Conservation (phyloP, 2,888 invertebrate genomes). For the Lithophane socia region DNA sequence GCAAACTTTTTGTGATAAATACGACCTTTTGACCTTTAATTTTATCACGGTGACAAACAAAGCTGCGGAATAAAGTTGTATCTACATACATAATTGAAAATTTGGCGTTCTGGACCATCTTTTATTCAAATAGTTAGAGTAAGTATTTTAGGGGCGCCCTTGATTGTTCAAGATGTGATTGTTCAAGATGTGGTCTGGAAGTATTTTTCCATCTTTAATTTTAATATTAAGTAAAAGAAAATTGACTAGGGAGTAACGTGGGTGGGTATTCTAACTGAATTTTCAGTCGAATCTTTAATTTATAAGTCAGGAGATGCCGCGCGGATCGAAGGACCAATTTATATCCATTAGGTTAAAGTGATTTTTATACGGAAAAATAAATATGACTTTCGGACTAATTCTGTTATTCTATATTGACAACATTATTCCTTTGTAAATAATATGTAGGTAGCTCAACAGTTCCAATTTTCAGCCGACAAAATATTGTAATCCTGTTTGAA, state of each 20-base stretch:
- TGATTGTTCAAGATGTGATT: conserved; percentile 53
- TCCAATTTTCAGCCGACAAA: neutral
- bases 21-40: conserved; percentile 17
- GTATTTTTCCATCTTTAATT: conserved; percentile 39
- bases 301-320: neutral
- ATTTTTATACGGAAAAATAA: neutral
- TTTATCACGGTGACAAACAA: conserved; percentile 52
- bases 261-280: neutral
- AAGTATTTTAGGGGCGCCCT: conserved; percentile 28
- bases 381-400: neutral
- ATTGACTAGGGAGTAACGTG: conserved; percentile 16
- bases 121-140: conserved; percentile 59
- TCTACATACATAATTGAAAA: conserved; percentile 51
- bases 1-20: conserved; percentile 7
- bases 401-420: neutral
- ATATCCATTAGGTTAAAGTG: neutral
- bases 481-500: conserved; percentile 4
- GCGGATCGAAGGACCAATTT: neutral
- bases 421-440: conserved; percentile 5
- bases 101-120: conserved; percentile 44
- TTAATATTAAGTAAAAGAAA: conserved; percentile 11
- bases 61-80: conserved; percentile 37
- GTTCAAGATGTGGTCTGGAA: conserved; percentile 42
- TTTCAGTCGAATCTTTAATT: conserved; percentile 2
- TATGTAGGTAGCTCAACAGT: neutral